Conservation (phyloP, 2,888 invertebrate genomes). For the Xestia xanthographa region DNA sequence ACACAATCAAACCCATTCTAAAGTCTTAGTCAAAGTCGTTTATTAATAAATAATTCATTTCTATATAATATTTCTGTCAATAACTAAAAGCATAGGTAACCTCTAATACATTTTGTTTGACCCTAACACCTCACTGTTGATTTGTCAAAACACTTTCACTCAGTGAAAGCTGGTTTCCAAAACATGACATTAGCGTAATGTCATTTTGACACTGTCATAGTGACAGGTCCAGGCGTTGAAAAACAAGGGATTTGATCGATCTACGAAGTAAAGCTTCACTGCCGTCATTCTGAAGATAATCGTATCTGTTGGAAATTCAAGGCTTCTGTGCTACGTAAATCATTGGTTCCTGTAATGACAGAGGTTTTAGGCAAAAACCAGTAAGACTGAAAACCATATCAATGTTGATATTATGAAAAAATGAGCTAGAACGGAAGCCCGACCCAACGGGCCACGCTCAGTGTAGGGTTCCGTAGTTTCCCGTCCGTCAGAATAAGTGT, state of each 20-base stretch:
- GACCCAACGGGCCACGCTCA: too few species aligned
- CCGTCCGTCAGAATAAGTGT: too few species aligned
- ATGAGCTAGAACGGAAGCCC: not conserved
- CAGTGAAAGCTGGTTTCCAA: slow-evolving; percentile 21
- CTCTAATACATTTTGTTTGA: slow-evolving; percentile 13
- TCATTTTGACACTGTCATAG: slow-evolving; percentile 32
- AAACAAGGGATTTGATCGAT: not conserved
- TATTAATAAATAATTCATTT: slow-evolving; percentile 46
- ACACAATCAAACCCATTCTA: not conserved
- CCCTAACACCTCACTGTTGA: slow-evolving; percentile 18
- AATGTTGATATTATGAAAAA: not conserved
- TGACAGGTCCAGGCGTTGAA: not conserved
- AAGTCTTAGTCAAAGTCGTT: not conserved
- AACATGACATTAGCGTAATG: slow-evolving; percentile 21
- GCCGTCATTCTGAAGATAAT: not conserved
- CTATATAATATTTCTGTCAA: slow-evolving; percentile 15
- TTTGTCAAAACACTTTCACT: slow-evolving; percentile 47
- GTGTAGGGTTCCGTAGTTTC: too few species aligned
- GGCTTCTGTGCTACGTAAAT: not conserved
- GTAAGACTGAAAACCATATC: not conserved
- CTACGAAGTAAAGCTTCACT: accelerated
- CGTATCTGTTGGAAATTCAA: not conserved
- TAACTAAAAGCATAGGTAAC: not conserved
- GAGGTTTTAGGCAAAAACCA: not conserved
- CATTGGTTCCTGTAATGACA: not conserved